Evolutionary conservation across 2,113 vertebrate species (phyloP).

Genomic region (Anolis carolinensis): DNA sequence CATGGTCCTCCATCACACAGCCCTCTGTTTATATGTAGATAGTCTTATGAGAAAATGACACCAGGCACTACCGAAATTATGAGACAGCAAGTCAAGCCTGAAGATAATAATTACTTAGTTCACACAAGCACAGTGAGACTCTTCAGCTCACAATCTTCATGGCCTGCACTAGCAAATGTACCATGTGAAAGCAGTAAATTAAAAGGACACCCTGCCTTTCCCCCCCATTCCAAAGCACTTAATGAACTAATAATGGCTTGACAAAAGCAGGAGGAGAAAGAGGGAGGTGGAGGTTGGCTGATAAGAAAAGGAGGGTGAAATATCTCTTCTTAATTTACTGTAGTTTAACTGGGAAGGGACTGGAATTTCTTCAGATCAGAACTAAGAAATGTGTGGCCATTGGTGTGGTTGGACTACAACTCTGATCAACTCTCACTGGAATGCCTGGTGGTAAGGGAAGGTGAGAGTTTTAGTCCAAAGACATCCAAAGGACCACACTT

Average conservation of each 20-base stretch:
- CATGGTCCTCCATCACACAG: slow-evolving; percentile 53
- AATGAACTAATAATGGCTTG: slow-evolving; percentile 23
- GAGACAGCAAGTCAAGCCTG: slow-evolving; percentile 58
- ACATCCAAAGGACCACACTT: no score
- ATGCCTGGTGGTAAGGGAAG: no score
- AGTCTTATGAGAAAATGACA: slow-evolving; percentile 61
- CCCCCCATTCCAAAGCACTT: slow-evolving; percentile 24
- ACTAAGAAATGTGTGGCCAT: no score
- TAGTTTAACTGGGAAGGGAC: slow-evolving; percentile 10
- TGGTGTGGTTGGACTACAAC: no score
- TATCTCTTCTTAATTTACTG: slow-evolving; percentile 28
- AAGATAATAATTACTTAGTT: slow-evolving; percentile 60
- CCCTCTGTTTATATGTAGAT: slow-evolving; percentile 64
- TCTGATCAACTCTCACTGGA: no score
- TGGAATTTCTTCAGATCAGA: slow-evolving; percentile 10
- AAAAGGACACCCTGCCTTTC: background rate
- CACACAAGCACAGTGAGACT: slow-evolving; percentile 38
- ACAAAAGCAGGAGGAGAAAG: slow-evolving; percentile 19
- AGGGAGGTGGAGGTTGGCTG: background rate
- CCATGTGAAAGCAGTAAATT: slow-evolving; percentile 42
- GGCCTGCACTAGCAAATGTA: slow-evolving; percentile 36
- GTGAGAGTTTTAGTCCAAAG: no score
- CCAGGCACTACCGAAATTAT: slow-evolving; percentile 57
- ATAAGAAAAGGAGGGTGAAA: background rate
- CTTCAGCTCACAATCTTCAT: slow-evolving; percentile 32